These are phyloP conservation scores for Tamandua tetradactyla DNA, from an alignment of 2,797 vertebrate genomes.

Conservation along the genomic window DNA sequence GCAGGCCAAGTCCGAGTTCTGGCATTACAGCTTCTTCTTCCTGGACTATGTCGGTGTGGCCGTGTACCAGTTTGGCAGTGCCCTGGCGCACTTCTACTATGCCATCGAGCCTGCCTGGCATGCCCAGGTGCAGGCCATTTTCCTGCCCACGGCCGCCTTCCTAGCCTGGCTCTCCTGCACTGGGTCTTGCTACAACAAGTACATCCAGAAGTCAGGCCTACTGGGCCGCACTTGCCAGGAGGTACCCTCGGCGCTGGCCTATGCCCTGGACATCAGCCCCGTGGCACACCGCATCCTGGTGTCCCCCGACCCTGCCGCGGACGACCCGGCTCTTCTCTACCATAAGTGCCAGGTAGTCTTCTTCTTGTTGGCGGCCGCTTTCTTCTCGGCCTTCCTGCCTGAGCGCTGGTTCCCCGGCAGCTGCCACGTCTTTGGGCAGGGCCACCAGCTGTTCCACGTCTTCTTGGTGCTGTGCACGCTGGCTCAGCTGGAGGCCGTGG, in stretches of 20 bases:
- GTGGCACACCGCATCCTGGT: constrained; percentile 93
- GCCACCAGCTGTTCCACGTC: constrained; percentile 97
- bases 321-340: constrained; percentile 89
- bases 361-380: constrained; percentile 93
- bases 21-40: constrained; percentile 97
- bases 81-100: constrained; percentile 94
- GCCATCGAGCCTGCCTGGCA: constrained; percentile 93
- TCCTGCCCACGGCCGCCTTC: constrained; percentile 90
- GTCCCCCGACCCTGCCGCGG: constrained; percentile 36
- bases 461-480: constrained; percentile 94
- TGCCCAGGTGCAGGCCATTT: constrained; percentile 86
- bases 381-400: constrained; percentile 94
- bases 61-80: constrained; percentile 95
- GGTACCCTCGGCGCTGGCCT: constrained; percentile 93
- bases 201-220: constrained; percentile 85
- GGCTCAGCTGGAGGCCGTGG: constrained; percentile 94
- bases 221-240: constrained; percentile 93
- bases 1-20: constrained; percentile 96
- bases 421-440: constrained; percentile 95
- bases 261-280: constrained; percentile 95
- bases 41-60: constrained; percentile 96
- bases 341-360: constrained; percentile 94
- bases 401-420: constrained; percentile 94
- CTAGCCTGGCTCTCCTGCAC: constrained; percentile 95
- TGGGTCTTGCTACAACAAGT: constrained; percentile 96